Base-by-base conservation (phyloP, 2,888 invertebrate species). In the Malachius bipustulatus region DNA sequence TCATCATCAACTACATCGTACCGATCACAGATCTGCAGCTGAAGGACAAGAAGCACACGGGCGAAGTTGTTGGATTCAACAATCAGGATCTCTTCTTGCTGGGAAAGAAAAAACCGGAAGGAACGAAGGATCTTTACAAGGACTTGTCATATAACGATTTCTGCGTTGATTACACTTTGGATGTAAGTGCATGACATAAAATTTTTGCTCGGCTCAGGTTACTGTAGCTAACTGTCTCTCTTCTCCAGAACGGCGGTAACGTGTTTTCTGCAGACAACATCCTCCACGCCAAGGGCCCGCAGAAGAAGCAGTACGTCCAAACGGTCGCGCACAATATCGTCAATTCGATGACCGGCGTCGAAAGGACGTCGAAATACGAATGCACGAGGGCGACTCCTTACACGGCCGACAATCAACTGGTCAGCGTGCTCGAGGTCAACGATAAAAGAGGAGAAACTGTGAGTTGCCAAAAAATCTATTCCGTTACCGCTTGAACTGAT, bases 121-220 rank as follows among this genome's bases (percentile, higher is more conserved):
- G 74, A 29, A 66, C 65, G 4, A 52, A 69, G 4, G 67, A 70
- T 8, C 55, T 74, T 12, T 69, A 73, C 40, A 58, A 63, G 12
- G 72, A 75, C 3, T 53, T 83, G 1, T 59, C 63, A 11, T 67
- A 69, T 41, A 54, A 63, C 11, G 78, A 82, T 50, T 67, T 72
- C 47, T 87, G 85, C 58, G 67, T 75, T 19, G 73, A 75, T 39
- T 75, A 79, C 46, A 70, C 77, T 6, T 64, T 77, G 38, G 60
- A 65, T 37, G 77, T 81, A 49, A 70, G 71, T n/a, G n/a, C n/a
- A n/a, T n/a, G n/a, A n/a, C n/a, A n/a, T n/a, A 11, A 30, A 29
- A 15, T 37, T 2, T n/a, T 13, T n/a, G n/a, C n/a, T n/a, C n/a
- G n/a, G n/a, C n/a, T n/a, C n/a, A n/a, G n/a, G n/a, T n/a, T n/a